Evolutionary conservation across 2,888 invertebrate species (phyloP).

Genomic region (Pilophorus perplexus): DNA sequence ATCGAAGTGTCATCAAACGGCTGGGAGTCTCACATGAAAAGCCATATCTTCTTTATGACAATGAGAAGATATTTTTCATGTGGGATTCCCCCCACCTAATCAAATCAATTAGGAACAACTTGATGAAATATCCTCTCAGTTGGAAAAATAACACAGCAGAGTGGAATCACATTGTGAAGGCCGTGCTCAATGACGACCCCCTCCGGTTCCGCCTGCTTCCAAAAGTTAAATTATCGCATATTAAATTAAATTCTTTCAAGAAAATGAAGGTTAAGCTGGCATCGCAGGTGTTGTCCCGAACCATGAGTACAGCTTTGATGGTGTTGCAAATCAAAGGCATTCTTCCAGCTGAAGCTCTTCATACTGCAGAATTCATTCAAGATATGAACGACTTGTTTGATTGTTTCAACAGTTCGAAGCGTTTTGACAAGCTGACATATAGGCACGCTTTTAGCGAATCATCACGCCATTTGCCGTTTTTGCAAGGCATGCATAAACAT

Average conservation of each 20-base stretch:
- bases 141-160: neutral
- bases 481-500: neutral
- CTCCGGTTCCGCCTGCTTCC: neutral
- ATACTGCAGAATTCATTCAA: too few relatives aligned
- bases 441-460: neutral
- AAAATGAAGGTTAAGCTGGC: conserved; percentile 6
- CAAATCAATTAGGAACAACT: conserved; percentile 8
- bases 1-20: neutral
- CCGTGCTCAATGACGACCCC: neutral
- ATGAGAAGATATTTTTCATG: neutral
- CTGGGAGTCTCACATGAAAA: conserved; percentile 3
- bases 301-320: neutral
- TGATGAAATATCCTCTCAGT: neutral
- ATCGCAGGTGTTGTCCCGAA: neutral
- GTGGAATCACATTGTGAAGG: neutral
- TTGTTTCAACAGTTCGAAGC: conserved; percentile 3
- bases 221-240: neutral
- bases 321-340: too few relatives aligned
- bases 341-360: too few relatives aligned
- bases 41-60: neutral
- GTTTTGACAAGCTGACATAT: neutral
- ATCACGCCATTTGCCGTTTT: neutral
- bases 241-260: neutral
- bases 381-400: too few relatives aligned
- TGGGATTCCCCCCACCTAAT: too few relatives aligned